These are phyloP conservation scores for Platycnemis pennipes DNA, from an alignment of 2,888 invertebrate genomes.

Conservation along the genomic window DNA sequence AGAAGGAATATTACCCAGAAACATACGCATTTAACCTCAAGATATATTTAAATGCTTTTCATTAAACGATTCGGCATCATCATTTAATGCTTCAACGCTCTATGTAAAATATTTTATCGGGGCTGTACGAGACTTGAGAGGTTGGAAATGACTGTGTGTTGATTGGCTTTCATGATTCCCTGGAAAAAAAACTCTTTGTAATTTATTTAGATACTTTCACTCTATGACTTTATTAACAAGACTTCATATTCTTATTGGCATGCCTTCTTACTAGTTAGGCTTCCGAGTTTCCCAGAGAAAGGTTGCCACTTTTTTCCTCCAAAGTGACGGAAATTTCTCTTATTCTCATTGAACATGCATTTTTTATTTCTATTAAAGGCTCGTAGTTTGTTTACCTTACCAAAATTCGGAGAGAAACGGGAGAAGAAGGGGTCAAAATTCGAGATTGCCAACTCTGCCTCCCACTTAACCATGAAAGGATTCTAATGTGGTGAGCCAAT, in stretches of 20 bases:
- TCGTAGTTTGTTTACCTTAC: neutral
- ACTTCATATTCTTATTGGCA: neutral
- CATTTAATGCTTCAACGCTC: too few species aligned
- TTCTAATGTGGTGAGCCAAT: too few species aligned
- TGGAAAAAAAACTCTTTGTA: neutral
- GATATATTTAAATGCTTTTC: too few species aligned
- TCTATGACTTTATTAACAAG: neutral
- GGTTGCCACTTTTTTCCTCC: neutral
- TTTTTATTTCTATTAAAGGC: neutral
- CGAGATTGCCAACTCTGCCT: neutral
- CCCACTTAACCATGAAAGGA: too few species aligned
- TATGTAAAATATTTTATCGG: neutral
- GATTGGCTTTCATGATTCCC: neutral
- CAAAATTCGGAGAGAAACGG: neutral
- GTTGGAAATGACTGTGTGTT: neutral
- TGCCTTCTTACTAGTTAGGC: neutral
- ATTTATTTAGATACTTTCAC: neutral
- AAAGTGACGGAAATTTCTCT: neutral
- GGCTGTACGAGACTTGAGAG: neutral
- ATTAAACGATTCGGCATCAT: too few species aligned
- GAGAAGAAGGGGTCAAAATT: neutral
- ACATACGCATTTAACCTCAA: too few species aligned
- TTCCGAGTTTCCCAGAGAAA: neutral
- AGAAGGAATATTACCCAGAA: too few species aligned
- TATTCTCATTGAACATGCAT: neutral